Percentiles rank a stretch among this genome's conserved stretches.
These are phyloP conservation scores for Amphibalanus amphitrite DNA, from an alignment of 1,140 invertebrate genomes.

Conservation along the genomic window DNA sequence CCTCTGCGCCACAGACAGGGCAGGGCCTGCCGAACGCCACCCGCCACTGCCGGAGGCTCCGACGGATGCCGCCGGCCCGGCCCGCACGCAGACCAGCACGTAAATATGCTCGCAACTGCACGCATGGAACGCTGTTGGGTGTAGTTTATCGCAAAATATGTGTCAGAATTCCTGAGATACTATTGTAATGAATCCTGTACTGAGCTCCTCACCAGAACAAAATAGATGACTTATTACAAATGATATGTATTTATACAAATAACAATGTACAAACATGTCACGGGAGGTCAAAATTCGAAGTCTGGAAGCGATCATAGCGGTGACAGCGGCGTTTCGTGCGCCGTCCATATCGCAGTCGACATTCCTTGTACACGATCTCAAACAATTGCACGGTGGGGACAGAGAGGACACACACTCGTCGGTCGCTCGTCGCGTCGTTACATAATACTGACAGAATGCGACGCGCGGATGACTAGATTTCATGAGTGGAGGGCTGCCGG, in stretches of 20 bases:
- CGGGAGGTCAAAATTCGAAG: neutral
- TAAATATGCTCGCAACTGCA: no score
- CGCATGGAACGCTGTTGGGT: no score
- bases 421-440: neutral
- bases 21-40: no score
- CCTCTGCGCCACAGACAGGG: no score
- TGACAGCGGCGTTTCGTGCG: neutral
- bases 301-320: neutral
- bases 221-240: slow-evolving; percentile 2
- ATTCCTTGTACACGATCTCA: neutral
- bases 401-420: neutral
- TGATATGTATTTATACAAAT: slow-evolving; percentile 2
- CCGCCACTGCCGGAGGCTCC: no score
- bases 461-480: neutral
- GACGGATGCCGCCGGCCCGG: no score
- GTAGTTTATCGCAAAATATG: no score
- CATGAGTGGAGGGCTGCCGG: neutral
- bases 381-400: neutral
- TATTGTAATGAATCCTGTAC: no score
- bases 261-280: neutral
- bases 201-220: no score
- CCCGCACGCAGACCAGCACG: no score
- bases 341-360: neutral
- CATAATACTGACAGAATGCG: neutral
- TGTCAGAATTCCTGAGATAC: no score